phyloP scores from a whole-genome alignment of 2,797 vertebrate species.

The Etheostoma perlongum region DNA sequence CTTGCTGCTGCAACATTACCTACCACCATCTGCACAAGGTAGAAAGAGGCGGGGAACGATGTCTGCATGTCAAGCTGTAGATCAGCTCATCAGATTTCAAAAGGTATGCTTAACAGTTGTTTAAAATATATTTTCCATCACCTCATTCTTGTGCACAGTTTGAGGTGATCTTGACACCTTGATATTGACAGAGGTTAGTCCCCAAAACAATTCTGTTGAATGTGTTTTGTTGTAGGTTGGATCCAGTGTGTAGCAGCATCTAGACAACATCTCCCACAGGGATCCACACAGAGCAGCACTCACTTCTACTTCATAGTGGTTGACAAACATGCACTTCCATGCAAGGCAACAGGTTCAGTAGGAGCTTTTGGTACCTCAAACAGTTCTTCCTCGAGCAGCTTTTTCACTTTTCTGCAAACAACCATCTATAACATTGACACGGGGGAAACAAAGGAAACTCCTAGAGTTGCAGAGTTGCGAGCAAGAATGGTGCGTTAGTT shows the following conservation, averaged over 20 bases:
- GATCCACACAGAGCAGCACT: slow-evolving; percentile 37
- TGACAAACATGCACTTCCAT: slow-evolving; percentile 12
- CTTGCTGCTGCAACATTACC: too few relatives aligned
- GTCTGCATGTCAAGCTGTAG: too few relatives aligned
- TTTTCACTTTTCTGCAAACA: slow-evolving; percentile 48
- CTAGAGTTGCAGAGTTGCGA: slow-evolving; percentile 11
- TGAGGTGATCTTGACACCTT: too few relatives aligned
- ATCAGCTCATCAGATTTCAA: too few relatives aligned
- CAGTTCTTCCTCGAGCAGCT: slow-evolving; percentile 31
- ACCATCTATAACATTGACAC: slow-evolving; percentile 5
- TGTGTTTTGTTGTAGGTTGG: slow-evolving; percentile 5
- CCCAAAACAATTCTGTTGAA: too few relatives aligned
- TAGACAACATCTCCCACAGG: slow-evolving; percentile 15
- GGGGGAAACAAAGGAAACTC: slow-evolving; percentile 16
- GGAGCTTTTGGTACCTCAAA: slow-evolving; percentile 39
- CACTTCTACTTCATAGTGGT: slow-evolving; percentile 49
- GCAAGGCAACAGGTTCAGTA: slow-evolving; percentile 43
- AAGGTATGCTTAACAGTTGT: too few relatives aligned
- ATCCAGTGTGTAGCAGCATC: slow-evolving; percentile 43
- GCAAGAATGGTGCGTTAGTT: slow-evolving; percentile 2
- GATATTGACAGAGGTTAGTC: too few relatives aligned
- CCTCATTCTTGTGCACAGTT: too few relatives aligned
- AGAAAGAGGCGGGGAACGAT: too few relatives aligned
- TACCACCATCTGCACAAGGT: too few relatives aligned
- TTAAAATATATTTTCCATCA: too few relatives aligned